Conservation (phyloP, 2,113 vertebrate genomes). For the Stigmatopora argus region DNA sequence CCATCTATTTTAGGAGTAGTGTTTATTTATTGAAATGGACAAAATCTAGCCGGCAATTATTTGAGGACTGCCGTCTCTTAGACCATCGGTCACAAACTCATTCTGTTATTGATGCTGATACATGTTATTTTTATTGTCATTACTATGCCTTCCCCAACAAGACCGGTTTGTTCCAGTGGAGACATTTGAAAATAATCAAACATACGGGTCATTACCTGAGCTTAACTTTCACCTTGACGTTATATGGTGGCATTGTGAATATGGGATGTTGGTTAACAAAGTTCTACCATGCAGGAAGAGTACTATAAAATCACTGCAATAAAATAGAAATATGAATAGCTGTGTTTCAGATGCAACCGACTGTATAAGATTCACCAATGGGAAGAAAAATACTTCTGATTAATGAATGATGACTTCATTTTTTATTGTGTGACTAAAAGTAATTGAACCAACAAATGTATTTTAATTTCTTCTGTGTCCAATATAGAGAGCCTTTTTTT, state of each 20-base stretch:
- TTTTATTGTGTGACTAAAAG: neutral
- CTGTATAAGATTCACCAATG: neutral
- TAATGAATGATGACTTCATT: neutral
- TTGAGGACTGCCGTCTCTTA: neutral
- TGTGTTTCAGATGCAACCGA: constrained; percentile 25
- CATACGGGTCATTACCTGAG: constrained; percentile 14
- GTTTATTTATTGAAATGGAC: neutral
- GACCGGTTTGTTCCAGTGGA: neutral
- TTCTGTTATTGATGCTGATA: neutral
- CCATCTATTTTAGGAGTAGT: neutral
- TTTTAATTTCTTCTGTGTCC: neutral
- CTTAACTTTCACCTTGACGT: constrained; percentile 9
- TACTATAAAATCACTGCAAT: constrained; percentile 14
- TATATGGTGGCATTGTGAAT: constrained; percentile 19
- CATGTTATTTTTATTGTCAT: neutral
- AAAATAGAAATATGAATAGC: neutral
- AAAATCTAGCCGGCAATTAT: neutral
- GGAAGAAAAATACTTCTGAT: neutral
- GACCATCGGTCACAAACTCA: neutral
- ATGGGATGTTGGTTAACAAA: constrained; percentile 33
- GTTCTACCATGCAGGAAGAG: constrained; percentile 42
- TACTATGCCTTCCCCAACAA: neutral
- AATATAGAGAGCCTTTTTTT: no score
- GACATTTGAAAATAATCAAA: neutral
- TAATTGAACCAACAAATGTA: neutral